These are phyloP conservation scores for Eilema caniola DNA, from an alignment of 2,888 invertebrate species.

Conservation along the genomic window DNA sequence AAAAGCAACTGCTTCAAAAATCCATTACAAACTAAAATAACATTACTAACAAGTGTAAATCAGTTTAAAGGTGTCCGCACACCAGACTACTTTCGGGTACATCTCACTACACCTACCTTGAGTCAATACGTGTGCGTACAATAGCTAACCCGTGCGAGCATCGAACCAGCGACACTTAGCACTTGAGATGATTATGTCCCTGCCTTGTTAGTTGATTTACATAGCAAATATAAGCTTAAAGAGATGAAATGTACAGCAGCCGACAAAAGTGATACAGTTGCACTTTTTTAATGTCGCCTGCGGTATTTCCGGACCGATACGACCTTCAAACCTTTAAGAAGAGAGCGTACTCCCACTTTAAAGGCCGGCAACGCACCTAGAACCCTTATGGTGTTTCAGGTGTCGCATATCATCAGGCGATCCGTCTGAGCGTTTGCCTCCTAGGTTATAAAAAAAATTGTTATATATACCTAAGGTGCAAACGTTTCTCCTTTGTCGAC, in stretches of 20 bases:
- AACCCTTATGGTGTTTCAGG: too few species aligned
- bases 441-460: too few species aligned
- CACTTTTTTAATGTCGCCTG: too few species aligned
- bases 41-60: not conserved
- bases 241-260: not conserved
- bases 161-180: conserved; percentile 11
- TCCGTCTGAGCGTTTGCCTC: too few species aligned
- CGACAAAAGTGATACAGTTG: too few species aligned
- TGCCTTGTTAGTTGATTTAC: not conserved
- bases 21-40: not conserved
- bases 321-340: too few species aligned
- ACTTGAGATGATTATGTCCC: not conserved
- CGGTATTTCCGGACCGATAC: too few species aligned
- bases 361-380: too few species aligned
- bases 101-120: not conserved
- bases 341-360: too few species aligned
- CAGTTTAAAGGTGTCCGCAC: not conserved
- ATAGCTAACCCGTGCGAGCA: conserved; percentile 2
- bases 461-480: too few species aligned
- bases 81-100: not conserved
- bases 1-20: not conserved
- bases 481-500: too few species aligned
- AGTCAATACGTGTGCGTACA: not conserved
- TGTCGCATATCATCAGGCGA: too few species aligned
- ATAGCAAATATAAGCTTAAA: not conserved